These are phyloP conservation scores for Lycaon pictus DNA, from an alignment of 2,113 vertebrate genomes.

Conservation along the genomic window DNA sequence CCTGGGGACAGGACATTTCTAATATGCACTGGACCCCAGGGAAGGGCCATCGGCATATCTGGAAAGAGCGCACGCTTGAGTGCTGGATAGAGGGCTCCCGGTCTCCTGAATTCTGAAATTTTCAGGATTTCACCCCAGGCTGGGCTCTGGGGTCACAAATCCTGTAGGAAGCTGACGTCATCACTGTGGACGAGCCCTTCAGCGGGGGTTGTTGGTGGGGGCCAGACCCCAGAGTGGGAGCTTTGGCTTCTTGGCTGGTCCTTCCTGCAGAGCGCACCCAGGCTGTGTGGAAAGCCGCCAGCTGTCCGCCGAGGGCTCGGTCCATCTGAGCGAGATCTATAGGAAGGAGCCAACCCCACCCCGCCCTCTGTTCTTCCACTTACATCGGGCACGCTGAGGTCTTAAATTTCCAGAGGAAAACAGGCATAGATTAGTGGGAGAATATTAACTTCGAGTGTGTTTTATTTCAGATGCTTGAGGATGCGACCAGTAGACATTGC, in stretches of 20 bases:
- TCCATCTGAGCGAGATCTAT: not conserved
- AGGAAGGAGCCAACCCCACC: not conserved
- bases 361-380: not conserved
- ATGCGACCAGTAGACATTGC: not conserved
- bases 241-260: not conserved
- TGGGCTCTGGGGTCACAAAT: not conserved
- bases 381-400: not conserved
- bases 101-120: not conserved
- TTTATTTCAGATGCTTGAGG: not conserved
- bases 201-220: not conserved
- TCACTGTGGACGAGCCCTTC: no score
- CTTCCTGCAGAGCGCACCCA: not conserved
- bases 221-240: not conserved
- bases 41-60: fast-evolving
- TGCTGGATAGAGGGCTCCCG: not conserved
- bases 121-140: not conserved
- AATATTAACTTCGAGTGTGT: not conserved
- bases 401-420: not conserved
- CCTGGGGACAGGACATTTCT: no score
- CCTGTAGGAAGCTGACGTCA: not conserved
- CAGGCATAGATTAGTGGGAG: not conserved
- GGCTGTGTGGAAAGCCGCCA: not conserved
- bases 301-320: not conserved
- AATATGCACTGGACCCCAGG: fast-evolving
- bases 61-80: fast-evolving